phyloP scores from a whole-genome alignment of 2,797 vertebrate species.

The Hypotaenidia okinawae region DNA sequence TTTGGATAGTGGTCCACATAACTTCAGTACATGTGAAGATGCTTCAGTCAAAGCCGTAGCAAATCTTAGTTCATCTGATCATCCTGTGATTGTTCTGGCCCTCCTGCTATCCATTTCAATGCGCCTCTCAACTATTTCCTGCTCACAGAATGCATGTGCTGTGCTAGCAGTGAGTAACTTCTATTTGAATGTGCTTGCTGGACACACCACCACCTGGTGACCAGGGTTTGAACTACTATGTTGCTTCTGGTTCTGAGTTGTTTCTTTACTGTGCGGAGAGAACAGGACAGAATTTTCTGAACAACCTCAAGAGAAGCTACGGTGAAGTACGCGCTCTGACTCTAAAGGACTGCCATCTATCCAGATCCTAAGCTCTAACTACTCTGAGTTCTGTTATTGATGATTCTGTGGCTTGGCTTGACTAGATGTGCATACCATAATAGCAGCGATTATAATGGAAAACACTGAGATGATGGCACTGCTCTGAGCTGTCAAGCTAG shows the following conservation, averaged over 20 bases:
- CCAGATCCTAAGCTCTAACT: background rate
- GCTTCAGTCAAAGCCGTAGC: background rate
- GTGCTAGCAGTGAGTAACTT: background rate
- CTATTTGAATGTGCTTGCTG: background rate
- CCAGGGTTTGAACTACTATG: background rate
- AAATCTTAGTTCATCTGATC: background rate
- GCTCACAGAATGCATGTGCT: background rate
- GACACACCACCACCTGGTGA: background rate
- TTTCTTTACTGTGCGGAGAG: background rate
- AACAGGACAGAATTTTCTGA: background rate
- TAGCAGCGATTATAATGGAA: background rate
- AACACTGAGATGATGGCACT: background rate
- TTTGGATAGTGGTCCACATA: background rate
- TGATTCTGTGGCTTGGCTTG: background rate
- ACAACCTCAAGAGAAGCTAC: background rate
- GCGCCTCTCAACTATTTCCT: background rate
- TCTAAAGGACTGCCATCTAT: background rate
- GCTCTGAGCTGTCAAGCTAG: constrained; percentile 21
- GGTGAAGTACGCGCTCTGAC: background rate
- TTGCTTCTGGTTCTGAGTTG: background rate
- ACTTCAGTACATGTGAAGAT: background rate
- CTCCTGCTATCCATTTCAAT: background rate
- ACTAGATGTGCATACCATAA: background rate
- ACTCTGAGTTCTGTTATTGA: background rate
- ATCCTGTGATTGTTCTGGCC: background rate